Base-by-base conservation (phyloP, 1,140 invertebrate genomes). In the Zaprionus tsacasi region DNA sequence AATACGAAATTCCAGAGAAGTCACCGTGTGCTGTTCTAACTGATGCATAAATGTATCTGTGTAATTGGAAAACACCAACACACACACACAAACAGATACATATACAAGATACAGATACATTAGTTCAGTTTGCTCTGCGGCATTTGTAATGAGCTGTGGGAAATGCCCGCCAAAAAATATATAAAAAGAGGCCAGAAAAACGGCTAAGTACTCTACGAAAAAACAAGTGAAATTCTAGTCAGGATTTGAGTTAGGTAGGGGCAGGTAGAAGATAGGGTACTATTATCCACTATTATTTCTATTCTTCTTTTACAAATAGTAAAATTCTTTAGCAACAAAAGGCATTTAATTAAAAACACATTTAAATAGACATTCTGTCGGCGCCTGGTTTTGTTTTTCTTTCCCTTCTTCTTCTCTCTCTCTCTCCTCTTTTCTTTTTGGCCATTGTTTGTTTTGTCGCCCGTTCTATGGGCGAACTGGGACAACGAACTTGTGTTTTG, bases 331-430 rank as follows among this genome's bases (percentile, higher is more conserved):
- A 17, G 33, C 40, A 85, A 83, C 79, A 83, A 80, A 75, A 81
- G 75, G 63, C 64, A 85, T 85, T 85, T 85, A 81, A 85, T 85
- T 85, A 85, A 85, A 85, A 85, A 81, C 78, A 78, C 81, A 85
- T 85, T 85, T 85, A 81, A 78, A 75, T 85, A 77, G 69, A 69
- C 68, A 72, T 66, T 67, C 52, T 48, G 66, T 50, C 71, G 58
- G 55, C 58, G 56, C 61, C 30, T 45, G 25, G 25, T 55, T 58
- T 25, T 72, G 15, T 48, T 36, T n/a, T 57, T 38, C 8, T 55
- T 43, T 38, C 10, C 10, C 40, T 43, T 5, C 7, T 43, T 43
- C 40, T 43, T 12, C 56, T 33, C 8, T 54, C 33, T 21, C 3
- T 17, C 1, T 40, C 27, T 30, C 27, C 6, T 3, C 60, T 54